phyloP scores from a whole-genome alignment of 1,140 invertebrate genomes.

The Leptopilina clavipes region DNA sequence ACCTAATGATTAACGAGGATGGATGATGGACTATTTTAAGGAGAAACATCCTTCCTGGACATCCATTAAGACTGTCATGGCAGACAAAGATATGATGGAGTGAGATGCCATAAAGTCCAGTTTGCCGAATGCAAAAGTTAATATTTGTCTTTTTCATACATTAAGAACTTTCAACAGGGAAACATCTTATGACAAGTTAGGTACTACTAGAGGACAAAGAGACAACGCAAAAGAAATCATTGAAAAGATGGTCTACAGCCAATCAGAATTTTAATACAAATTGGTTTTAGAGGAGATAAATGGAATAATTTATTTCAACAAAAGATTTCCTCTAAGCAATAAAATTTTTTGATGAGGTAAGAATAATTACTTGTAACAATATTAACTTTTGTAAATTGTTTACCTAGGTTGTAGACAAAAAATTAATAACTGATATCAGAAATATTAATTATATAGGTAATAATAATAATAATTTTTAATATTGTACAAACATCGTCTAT shows the following conservation, averaged over 20 bases:
- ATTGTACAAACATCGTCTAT: no score
- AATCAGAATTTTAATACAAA: conserved; percentile 49
- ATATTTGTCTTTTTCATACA: conserved; percentile 45
- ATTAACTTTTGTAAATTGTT: no score
- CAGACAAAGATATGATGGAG: conserved; percentile 45
- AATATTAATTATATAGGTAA: no score
- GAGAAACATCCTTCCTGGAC: conserved; percentile 33
- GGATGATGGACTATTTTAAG: conserved; percentile 41
- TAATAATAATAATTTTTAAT: no score
- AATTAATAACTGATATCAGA: no score
- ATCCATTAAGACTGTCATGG: conserved; percentile 43
- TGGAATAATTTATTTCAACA: no score
- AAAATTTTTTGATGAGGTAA: no score
- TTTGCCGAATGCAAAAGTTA: conserved; percentile 38
- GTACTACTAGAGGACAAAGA: background rate
- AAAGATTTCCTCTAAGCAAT: no score
- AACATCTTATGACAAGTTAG: conserved; percentile 28
- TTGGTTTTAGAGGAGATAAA: no score
- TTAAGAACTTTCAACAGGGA: conserved; percentile 40
- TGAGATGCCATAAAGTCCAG: conserved; percentile 42
- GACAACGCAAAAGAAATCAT: conserved; percentile 38
- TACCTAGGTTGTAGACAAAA: no score
- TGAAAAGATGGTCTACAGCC: conserved; percentile 44
- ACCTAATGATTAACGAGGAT: conserved; percentile 37
- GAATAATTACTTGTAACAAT: no score